Conservation (phyloP, 53 echinoderm and acorn worm species). For the Echinarachnius parma region DNA sequence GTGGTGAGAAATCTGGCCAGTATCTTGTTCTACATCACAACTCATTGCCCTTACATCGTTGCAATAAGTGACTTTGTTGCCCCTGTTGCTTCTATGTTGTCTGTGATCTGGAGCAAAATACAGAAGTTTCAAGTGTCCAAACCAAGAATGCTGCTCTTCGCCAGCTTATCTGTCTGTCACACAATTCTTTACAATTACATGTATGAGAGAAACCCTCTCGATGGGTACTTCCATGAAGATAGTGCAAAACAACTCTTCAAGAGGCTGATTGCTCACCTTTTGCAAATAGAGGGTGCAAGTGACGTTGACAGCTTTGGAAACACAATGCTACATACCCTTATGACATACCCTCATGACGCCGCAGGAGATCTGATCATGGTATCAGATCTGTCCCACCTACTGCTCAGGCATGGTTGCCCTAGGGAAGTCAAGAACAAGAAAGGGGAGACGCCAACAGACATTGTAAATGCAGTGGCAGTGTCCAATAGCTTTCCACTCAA, state of each 20-base stretch:
- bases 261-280: conserved; percentile 8
- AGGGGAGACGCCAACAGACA: conserved; percentile 9
- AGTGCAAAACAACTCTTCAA: neutral
- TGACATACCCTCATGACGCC: neutral
- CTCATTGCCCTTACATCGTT: neutral
- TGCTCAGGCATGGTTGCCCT: conserved; percentile 22
- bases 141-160: neutral
- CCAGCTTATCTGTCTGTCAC: conserved; percentile 22
- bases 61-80: neutral
- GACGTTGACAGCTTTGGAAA: neutral
- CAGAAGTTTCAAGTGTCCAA: neutral
- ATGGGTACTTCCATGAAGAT: neutral
- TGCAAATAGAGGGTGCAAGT: conserved; percentile 16
- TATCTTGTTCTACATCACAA: neutral
- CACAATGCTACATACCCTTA: conserved; percentile 24
- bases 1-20: conserved; percentile 14
- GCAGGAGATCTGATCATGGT: neutral
- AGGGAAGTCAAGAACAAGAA: conserved; percentile 16
- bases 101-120: conserved; percentile 1
- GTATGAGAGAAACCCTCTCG: neutral
- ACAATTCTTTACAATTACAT: neutral
- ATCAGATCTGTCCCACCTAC: neutral
- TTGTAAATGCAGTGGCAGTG: neutral
- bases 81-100: neutral
- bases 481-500: neutral